These are phyloP conservation scores for Patella caerulea DNA, from an alignment of 2,888 invertebrate species.

Conservation along the genomic window DNA sequence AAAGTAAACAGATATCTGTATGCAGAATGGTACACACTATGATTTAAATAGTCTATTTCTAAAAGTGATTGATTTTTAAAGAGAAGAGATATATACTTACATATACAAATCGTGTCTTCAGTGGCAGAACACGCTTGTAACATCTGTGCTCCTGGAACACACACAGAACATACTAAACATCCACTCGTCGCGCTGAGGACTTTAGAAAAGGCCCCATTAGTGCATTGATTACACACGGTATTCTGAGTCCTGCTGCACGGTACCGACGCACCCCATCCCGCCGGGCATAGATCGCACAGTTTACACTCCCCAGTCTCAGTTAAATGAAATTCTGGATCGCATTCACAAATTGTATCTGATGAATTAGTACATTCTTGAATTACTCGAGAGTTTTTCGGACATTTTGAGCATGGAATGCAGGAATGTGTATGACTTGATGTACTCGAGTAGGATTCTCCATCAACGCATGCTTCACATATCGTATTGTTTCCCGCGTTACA, in stretches of 20 bases:
- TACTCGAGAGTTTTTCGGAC: slow-evolving; percentile 52
- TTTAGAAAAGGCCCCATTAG: slow-evolving; percentile 62
- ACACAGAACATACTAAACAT: slow-evolving; percentile 61
- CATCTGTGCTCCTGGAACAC: slow-evolving; percentile 53
- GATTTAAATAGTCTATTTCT: too few species aligned
- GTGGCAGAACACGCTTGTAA: slow-evolving; percentile 59
- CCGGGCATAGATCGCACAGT: slow-evolving; percentile 58
- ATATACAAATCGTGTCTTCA: slow-evolving; percentile 66
- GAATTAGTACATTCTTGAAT: slow-evolving; percentile 58
- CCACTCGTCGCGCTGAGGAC: slow-evolving; percentile 50
- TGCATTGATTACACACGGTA: slow-evolving; percentile 61
- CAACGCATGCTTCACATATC: slow-evolving; percentile 51
- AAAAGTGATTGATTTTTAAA: background rate
- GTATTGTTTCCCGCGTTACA: slow-evolving; percentile 55
- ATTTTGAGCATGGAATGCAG: slow-evolving; percentile 55
- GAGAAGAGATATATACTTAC: slow-evolving; percentile 46
- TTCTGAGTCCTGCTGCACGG: slow-evolving; percentile 54
- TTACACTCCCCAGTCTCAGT: slow-evolving; percentile 44
- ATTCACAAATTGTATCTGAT: slow-evolving; percentile 64
- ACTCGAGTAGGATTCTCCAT: slow-evolving; percentile 56
- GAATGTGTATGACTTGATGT: slow-evolving; percentile 37
- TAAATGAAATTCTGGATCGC: slow-evolving; percentile 59
- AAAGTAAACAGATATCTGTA: too few species aligned
- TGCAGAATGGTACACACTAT: too few species aligned
- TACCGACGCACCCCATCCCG: slow-evolving; percentile 56